Percentiles rank a stretch among this genome's conserved stretches.
Conservation (phyloP, 2,888 invertebrate genomes). For the Dioctria rufipes region DNA sequence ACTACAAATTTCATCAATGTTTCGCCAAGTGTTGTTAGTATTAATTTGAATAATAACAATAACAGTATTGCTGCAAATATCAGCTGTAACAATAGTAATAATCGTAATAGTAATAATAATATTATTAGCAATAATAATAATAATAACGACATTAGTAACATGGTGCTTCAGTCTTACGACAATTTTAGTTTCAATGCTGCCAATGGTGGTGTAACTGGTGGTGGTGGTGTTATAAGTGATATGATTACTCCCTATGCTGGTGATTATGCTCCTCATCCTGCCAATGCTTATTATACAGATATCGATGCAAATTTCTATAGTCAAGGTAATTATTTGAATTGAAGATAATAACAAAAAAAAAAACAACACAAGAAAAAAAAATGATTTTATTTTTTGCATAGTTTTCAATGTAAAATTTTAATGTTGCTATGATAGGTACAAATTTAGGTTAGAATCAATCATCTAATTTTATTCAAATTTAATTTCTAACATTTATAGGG, state of each 20-base stretch:
- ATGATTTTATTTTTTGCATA: no score
- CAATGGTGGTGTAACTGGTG: conserved; percentile 61
- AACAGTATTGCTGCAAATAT: not conserved
- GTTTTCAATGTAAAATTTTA: no score
- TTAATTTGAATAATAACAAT: conserved; percentile 28
- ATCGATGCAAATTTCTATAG: conserved; percentile 71
- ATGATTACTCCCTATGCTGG: conserved; percentile 67
- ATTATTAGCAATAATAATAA: conserved; percentile 25
- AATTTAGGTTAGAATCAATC: no score
- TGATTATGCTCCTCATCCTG: conserved; percentile 66
- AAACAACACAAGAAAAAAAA: no score
- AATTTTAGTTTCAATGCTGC: conserved; percentile 63
- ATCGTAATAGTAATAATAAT: not conserved
- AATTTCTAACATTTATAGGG: no score
- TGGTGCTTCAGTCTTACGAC: conserved; percentile 70
- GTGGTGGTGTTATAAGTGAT: conserved; percentile 67
- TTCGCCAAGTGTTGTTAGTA: conserved; percentile 21
- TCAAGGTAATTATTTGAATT: conserved; percentile 65
- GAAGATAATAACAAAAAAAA: no score
- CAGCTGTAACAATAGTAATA: not conserved
- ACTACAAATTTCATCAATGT: not conserved
- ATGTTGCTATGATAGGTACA: no score
- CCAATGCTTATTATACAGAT: conserved; percentile 68
- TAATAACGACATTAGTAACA: conserved; percentile 57
- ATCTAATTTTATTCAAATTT: no score